phyloP scores from a whole-genome alignment of 2,888 invertebrate species.

The Stictocephala bisonia region DNA sequence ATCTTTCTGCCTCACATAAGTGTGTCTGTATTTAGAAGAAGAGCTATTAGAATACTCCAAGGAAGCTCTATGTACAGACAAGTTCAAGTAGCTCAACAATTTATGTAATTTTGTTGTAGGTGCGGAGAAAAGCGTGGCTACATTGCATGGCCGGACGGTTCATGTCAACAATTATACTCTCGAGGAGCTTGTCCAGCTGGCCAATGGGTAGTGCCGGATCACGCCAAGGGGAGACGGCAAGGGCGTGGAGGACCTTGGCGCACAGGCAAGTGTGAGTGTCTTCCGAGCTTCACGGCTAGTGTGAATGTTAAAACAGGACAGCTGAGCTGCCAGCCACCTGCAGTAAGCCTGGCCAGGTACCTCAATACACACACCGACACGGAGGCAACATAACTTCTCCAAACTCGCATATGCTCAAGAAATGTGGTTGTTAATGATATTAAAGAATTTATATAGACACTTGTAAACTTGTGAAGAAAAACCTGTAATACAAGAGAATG shows the following conservation, averaged over 20 bases:
- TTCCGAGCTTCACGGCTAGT: constrained; percentile 71
- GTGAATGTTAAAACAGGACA: constrained; percentile 63
- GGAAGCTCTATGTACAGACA: too few relatives aligned
- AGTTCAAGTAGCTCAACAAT: too few relatives aligned
- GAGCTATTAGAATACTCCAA: too few relatives aligned
- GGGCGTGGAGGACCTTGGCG: constrained; percentile 58
- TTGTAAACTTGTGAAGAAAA: too few relatives aligned
- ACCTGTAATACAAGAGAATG: too few relatives aligned
- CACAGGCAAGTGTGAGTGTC: constrained; percentile 75
- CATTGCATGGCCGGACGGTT: constrained; percentile 70
- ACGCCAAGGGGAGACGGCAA: constrained; percentile 59
- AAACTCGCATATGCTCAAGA: too few relatives aligned
- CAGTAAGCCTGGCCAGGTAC: constrained; percentile 74
- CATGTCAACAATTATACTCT: constrained; percentile 81
- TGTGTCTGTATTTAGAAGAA: too few relatives aligned
- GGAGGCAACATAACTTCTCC: constrained; percentile 1
- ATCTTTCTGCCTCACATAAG: too few relatives aligned
- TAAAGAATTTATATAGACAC: too few relatives aligned
- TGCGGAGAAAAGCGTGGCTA: constrained; percentile 62
- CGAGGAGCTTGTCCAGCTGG: constrained; percentile 81
- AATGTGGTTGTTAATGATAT: too few relatives aligned
- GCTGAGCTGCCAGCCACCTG: constrained; percentile 70
- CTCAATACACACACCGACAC: constrained; percentile 66
- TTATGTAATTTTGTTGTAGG: too few relatives aligned
- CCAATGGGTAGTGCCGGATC: constrained; percentile 75